Percentiles rank a stretch among this genome's conserved stretches.
phyloP scores from a whole-genome alignment of 2,797 vertebrate genomes.

The Xiphorhynchus erythropygius region DNA sequence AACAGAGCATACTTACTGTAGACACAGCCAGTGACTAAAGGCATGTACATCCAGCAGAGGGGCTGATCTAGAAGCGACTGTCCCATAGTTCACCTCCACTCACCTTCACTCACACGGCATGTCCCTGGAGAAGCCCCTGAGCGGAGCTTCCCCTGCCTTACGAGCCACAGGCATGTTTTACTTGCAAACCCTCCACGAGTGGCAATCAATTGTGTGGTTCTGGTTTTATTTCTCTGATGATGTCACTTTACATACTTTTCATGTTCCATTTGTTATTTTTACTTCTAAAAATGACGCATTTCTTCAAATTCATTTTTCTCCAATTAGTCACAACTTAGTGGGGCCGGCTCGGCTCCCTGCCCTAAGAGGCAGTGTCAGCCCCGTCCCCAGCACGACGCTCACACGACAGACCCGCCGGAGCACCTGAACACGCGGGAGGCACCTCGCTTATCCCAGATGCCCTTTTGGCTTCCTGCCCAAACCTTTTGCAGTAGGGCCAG shows the following conservation, averaged over 20 bases:
- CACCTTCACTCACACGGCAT: conserved; percentile 61
- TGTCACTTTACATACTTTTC: conserved; percentile 84
- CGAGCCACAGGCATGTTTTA: conserved; percentile 55
- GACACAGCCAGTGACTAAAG: conserved; percentile 21
- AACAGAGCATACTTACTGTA: neutral
- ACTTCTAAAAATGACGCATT: conserved; percentile 80
- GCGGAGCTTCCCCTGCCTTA: conserved; percentile 35
- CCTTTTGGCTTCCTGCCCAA: conserved; percentile 29
- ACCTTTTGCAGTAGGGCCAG: neutral
- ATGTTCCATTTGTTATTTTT: conserved; percentile 83
- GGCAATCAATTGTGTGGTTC: conserved; percentile 74
- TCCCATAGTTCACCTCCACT: conserved; percentile 65
- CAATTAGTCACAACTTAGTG: conserved; percentile 75
- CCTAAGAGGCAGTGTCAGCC: conserved; percentile 36
- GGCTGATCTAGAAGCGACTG: neutral
- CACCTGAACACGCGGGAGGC: neutral
- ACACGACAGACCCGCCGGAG: neutral
- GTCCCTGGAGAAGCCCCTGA: conserved; percentile 65
- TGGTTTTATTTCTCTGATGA: conserved; percentile 76
- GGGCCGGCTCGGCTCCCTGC: conserved; percentile 49
- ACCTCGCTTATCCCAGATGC: neutral
- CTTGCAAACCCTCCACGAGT: conserved; percentile 69
- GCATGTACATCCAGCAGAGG: conserved; percentile 27
- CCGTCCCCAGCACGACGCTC: neutral
- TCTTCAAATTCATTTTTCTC: conserved; percentile 81